phyloP scores from a whole-genome alignment of 2,113 vertebrate species.

The Tor tambroides region DNA sequence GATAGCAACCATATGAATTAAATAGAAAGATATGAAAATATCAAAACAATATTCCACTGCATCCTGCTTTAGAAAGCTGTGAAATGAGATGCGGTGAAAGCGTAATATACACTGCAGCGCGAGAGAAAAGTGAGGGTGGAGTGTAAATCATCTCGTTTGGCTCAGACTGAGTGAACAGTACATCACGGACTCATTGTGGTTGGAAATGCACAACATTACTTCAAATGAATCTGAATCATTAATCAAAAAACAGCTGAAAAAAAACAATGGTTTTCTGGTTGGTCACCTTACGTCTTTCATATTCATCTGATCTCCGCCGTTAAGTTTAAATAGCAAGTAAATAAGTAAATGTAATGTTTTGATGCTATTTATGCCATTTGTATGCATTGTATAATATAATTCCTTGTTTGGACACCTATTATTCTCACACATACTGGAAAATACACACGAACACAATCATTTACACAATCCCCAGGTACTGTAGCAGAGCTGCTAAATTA shows the following conservation, averaged over 20 bases:
- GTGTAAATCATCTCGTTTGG: neutral
- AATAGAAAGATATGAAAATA: slow-evolving; percentile 19
- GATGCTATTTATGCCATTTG: neutral
- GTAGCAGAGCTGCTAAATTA: slow-evolving; percentile 19
- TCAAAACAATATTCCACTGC: slow-evolving; percentile 17
- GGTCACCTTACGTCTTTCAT: neutral
- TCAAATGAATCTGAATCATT: neutral
- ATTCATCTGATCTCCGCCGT: neutral
- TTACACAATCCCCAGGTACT: slow-evolving; percentile 24
- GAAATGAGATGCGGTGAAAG: neutral
- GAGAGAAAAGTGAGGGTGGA: neutral
- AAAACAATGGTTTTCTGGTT: neutral
- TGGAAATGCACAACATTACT: neutral
- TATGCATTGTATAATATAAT: slow-evolving; percentile 1
- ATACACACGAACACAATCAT: neutral
- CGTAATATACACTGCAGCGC: neutral
- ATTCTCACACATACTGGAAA: neutral
- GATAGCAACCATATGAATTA: slow-evolving; percentile 9
- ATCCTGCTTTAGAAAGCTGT: neutral
- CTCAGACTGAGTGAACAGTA: neutral
- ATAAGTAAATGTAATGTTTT: neutral
- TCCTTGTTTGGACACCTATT: neutral
- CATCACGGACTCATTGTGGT: neutral
- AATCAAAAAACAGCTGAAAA: neutral
- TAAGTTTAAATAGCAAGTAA: neutral